These are phyloP conservation scores for Uloborus diversus DNA, from an alignment of 1,140 invertebrate genomes.

Conservation along the genomic window DNA sequence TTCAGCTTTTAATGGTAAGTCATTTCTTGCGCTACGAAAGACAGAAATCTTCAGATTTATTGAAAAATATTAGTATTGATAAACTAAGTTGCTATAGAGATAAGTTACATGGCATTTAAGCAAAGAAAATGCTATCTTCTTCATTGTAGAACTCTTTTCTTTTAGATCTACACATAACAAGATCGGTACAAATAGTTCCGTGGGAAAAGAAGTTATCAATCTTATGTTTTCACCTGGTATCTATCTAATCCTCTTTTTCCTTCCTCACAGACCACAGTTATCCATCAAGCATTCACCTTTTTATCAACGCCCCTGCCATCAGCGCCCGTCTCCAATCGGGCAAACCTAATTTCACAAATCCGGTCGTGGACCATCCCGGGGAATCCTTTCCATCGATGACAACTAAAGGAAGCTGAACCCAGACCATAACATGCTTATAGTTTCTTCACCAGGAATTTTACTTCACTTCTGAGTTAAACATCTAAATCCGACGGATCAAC, in stretches of 20 bases:
- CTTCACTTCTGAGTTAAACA: conserved; percentile 1
- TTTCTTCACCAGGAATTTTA: background rate
- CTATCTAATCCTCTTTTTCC: background rate
- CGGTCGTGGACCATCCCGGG: background rate
- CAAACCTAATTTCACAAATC: background rate
- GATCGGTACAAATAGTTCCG: background rate
- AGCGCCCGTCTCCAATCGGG: background rate
- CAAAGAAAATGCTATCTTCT: background rate
- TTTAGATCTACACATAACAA: background rate
- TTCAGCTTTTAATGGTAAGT: no score
- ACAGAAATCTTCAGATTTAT: no score
- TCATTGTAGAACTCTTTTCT: background rate
- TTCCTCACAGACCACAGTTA: background rate
- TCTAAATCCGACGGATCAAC: conserved; percentile 21
- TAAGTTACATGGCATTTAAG: background rate
- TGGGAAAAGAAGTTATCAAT: background rate
- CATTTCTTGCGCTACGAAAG: no score
- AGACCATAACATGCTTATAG: no score
- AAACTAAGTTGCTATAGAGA: no score
- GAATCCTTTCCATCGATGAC: background rate
- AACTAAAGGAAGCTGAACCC: no score
- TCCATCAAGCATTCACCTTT: conserved; percentile 17
- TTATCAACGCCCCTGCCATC: background rate
- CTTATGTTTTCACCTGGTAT: background rate
- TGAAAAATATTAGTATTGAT: no score